A percentile compares a stretch with the other conserved stretches of the same genome.
These are phyloP conservation scores for Manacus vitellinus DNA, from an alignment of 2,113 vertebrate genomes.

Conservation along the genomic window DNA sequence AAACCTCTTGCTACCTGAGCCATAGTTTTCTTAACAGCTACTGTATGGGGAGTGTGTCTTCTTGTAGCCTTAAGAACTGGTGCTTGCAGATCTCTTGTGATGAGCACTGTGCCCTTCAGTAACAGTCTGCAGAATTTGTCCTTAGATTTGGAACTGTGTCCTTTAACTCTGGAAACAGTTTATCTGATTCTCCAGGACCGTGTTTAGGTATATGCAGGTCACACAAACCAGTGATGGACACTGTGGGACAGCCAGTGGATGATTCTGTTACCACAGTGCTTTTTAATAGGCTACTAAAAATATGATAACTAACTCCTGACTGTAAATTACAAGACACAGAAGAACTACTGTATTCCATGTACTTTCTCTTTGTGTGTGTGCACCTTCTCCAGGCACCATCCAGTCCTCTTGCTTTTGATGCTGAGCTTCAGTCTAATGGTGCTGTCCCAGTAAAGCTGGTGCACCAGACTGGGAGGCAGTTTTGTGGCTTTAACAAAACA, in stretches of 20 bases:
- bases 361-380: neutral
- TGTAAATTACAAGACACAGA: conserved; percentile 9
- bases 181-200: neutral
- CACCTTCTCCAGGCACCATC: neutral
- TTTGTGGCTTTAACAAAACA: neutral
- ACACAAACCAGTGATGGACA: neutral
- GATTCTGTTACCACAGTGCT: neutral
- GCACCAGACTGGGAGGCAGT: neutral
- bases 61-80: neutral
- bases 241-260: neutral
- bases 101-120: neutral
- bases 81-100: neutral
- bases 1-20: conserved; percentile 61
- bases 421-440: neutral
- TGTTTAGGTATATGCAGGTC: neutral
- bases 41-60: neutral
- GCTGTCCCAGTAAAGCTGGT: neutral
- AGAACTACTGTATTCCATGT: conserved; percentile 53
- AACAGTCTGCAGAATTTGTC: neutral
- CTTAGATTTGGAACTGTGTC: neutral
- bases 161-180: neutral
- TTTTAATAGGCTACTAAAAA: conserved; percentile 1
- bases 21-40: conserved; percentile 29
- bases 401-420: neutral
- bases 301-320: neutral